phyloP scores from a whole-genome alignment of 2,888 invertebrate genomes.

The Chrysomela aeneicollis region DNA sequence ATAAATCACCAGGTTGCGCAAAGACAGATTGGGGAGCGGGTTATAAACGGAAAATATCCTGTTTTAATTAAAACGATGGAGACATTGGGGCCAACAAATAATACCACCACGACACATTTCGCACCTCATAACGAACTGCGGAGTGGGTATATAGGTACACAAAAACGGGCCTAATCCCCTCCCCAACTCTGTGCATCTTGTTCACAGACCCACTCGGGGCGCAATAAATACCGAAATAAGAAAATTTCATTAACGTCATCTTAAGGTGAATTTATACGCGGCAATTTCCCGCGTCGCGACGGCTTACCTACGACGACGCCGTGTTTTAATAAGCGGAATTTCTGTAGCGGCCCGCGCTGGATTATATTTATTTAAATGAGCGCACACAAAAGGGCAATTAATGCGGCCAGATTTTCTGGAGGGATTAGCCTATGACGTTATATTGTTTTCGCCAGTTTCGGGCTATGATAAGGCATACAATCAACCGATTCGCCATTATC shows the following conservation, averaged over 20 bases:
- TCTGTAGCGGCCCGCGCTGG: constrained; percentile 48
- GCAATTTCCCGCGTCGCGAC: constrained; percentile 63
- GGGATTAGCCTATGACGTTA: constrained; percentile 49
- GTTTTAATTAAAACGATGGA: constrained; percentile 42
- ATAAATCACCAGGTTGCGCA: background rate
- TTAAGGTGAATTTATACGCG: constrained; percentile 66
- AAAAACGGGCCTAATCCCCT: constrained; percentile 49
- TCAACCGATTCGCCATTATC: constrained; percentile 51
- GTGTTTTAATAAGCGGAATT: constrained; percentile 60
- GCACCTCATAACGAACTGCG: constrained; percentile 53
- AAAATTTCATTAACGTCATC: constrained; percentile 68
- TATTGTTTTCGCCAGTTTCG: constrained; percentile 48
- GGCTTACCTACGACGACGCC: constrained; percentile 57
- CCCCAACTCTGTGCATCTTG: constrained; percentile 45
- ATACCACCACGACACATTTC: constrained; percentile 51
- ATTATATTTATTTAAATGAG: constrained; percentile 60
- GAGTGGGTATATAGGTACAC: constrained; percentile 30
- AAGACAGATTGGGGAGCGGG: background rate
- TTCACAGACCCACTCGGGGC: constrained; percentile 51
- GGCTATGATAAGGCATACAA: constrained; percentile 50
- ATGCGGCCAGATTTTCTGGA: constrained; percentile 46
- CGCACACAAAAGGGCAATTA: constrained; percentile 57
- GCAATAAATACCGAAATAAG: constrained; percentile 63
- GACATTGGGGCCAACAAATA: constrained; percentile 51
- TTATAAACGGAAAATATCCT: constrained; percentile 4